Percentiles rank a stretch among this genome's conserved stretches.
Conservation (phyloP, 92 coral and sea anemone species). For the Pocillopora grandis region DNA sequence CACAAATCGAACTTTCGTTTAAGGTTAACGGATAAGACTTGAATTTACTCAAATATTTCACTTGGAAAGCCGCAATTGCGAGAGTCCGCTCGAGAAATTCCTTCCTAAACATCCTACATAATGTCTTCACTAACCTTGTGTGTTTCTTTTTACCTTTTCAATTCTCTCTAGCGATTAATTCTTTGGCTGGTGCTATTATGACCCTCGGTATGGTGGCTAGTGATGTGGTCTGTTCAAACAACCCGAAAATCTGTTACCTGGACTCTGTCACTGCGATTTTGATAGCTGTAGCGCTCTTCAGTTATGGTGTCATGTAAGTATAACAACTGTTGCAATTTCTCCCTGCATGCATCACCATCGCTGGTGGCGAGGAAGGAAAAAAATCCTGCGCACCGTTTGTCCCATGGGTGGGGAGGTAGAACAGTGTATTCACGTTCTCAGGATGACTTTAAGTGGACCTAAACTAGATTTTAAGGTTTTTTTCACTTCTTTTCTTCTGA, state of each 20-base stretch:
- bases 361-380: background rate
- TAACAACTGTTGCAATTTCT: background rate
- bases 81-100: background rate
- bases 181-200: conserved; percentile 91
- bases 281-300: conserved; percentile 74
- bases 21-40: no score
- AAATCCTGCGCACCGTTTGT: background rate
- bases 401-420: background rate
- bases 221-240: conserved; percentile 71
- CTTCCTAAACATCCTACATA: background rate
- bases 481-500: background rate
- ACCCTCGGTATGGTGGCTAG: conserved; percentile 87
- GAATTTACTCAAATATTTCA: no score
- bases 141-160: background rate
- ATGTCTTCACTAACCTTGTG: no score
- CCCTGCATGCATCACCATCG: background rate
- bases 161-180: conserved; percentile 74
- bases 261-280: conserved; percentile 90
- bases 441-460: no score
- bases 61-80: no score
- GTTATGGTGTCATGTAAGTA: conserved; percentile 80
- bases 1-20: no score
- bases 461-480: no score
- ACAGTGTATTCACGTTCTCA: no score
- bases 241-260: conserved; percentile 82